Evolutionary conservation across 2,888 invertebrate genomes (phyloP).

Genomic region (Euplexia lucipara): DNA sequence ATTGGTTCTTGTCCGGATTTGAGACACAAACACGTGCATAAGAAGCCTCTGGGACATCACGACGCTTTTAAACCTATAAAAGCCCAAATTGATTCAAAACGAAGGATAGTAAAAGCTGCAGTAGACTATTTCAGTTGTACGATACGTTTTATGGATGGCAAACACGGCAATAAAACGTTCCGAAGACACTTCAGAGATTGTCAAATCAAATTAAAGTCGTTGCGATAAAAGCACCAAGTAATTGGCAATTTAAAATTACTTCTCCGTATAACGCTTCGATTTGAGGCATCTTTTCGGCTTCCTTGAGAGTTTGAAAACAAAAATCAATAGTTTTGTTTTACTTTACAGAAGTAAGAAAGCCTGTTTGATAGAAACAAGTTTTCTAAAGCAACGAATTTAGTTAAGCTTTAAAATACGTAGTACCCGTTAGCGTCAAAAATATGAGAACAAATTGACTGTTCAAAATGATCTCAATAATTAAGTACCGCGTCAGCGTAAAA

Average conservation of each 20-base stretch:
- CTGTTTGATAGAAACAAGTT: not conserved
- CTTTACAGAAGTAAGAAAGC: not conserved
- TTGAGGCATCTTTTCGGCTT: not conserved
- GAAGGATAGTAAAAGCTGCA: slow-evolving; percentile 7
- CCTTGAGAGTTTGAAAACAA: not conserved
- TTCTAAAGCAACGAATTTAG: too few relatives aligned
- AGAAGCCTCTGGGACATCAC: too few relatives aligned
- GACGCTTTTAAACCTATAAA: too few relatives aligned
- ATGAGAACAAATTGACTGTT: too few relatives aligned
- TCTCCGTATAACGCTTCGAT: not conserved
- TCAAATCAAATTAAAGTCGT: slow-evolving; percentile 43
- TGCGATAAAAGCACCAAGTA: slow-evolving; percentile 22
- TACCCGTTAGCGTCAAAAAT: too few relatives aligned
- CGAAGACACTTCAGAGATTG: slow-evolving; percentile 26
- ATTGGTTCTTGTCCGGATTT: too few relatives aligned
- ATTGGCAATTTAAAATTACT: slow-evolving; percentile 23
- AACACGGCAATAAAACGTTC: slow-evolving; percentile 43
- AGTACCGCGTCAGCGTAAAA: too few relatives aligned
- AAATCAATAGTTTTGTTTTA: not conserved
- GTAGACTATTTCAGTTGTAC: slow-evolving; percentile 1
- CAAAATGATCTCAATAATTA: too few relatives aligned
- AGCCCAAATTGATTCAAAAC: slow-evolving; percentile 12
- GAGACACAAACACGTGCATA: too few relatives aligned
- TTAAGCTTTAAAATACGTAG: too few relatives aligned
- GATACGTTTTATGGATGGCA: slow-evolving; percentile 43